Conservation (phyloP, 92 coral and sea anemone species). For the Epizoanthus rinbou region DNA sequence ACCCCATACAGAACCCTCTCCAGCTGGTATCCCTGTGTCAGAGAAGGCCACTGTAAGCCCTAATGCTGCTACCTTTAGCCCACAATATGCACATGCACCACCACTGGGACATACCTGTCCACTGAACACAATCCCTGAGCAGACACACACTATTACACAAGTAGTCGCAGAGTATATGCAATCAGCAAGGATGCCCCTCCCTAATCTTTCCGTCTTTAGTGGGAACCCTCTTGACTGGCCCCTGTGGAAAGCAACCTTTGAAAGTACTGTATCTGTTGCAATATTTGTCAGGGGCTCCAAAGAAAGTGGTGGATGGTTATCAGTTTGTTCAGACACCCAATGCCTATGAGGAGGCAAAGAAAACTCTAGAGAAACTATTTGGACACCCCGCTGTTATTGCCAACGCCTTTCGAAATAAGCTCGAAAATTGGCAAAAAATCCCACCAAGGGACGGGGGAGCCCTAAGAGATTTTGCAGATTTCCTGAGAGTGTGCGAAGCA, state of each 20-base stretch:
- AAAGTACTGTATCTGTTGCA: constrained; percentile 53
- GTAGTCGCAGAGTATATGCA: constrained; percentile 59
- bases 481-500: constrained; percentile 37
- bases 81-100: neutral
- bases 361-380: constrained; percentile 47
- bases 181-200: constrained; percentile 53
- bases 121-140: neutral
- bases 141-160: constrained; percentile 29
- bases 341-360: constrained; percentile 52
- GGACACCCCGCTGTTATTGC: constrained; percentile 67
- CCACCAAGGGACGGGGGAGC: constrained; percentile 55
- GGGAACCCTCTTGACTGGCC: constrained; percentile 64
- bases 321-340: constrained; percentile 50
- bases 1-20: too few species aligned
- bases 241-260: constrained; percentile 55
- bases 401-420: constrained; percentile 54
- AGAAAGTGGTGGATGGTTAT: constrained; percentile 59
- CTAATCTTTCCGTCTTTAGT: constrained; percentile 44
- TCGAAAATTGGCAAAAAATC: constrained; percentile 58
- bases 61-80: neutral
- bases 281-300: constrained; percentile 48
- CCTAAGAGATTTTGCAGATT: constrained; percentile 56
- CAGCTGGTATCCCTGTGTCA: too few species aligned
- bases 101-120: too few species aligned
- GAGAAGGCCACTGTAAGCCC: too few species aligned